phyloP scores from a whole-genome alignment of 2,888 invertebrate species.

The Dryadula phaetusa region DNA sequence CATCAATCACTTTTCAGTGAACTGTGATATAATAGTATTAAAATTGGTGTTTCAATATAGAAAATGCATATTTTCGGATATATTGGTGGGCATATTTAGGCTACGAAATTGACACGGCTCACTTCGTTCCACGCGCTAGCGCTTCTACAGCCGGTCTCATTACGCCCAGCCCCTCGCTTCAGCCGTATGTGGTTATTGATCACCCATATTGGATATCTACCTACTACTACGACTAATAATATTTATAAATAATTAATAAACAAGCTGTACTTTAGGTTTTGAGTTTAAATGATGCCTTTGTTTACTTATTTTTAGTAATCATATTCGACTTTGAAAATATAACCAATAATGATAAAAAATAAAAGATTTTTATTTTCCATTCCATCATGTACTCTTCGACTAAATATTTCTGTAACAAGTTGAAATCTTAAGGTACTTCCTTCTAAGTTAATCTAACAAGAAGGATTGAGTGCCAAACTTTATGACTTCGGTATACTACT shows the following conservation, averaged over 20 bases:
- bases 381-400: background rate
- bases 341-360: too few relatives aligned
- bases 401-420: background rate
- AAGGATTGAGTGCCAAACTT: conserved; percentile 17
- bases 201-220: conserved; percentile 62
- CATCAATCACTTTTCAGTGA: background rate
- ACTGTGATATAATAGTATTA: background rate
- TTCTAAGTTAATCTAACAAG: conserved; percentile 16
- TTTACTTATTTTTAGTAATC: too few relatives aligned
- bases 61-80: conserved; percentile 32
- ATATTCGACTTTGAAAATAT: too few relatives aligned
- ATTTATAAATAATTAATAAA: conserved; percentile 44
- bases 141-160: conserved; percentile 73
- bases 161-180: conserved; percentile 62
- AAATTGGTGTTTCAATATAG: conserved; percentile 1
- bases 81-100: conserved; percentile 52
- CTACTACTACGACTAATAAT: conserved; percentile 40
- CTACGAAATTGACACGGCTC: conserved; percentile 75
- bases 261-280: background rate
- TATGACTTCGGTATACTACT: conserved; percentile 2
- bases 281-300: too few relatives aligned
- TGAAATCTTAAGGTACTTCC: conserved; percentile 6
- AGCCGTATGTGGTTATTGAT: conserved; percentile 65
- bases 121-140: conserved; percentile 74
- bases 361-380: too few relatives aligned